These are phyloP conservation scores for Ferrisia virgata DNA, from an alignment of 2,888 invertebrate genomes.

Conservation along the genomic window DNA sequence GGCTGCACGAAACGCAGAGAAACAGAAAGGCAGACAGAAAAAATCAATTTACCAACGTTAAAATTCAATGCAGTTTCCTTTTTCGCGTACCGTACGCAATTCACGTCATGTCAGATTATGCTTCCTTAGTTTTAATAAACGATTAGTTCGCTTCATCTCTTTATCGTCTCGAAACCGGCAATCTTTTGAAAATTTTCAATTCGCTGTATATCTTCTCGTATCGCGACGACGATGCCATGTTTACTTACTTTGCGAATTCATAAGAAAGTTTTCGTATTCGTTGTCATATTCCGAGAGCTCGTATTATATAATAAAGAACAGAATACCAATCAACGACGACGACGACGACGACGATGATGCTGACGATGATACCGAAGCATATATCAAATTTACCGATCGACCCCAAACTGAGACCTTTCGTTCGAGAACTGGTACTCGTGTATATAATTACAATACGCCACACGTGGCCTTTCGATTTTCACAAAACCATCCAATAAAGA, in stretches of 20 bases:
- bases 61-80: background rate
- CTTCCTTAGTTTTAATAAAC: slow-evolving; percentile 9
- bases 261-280: background rate
- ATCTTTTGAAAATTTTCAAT: slow-evolving; percentile 4
- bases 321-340: background rate
- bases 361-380: no score
- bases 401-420: background rate
- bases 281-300: background rate
- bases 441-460: background rate
- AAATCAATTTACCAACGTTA: background rate
- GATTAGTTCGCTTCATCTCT: background rate
- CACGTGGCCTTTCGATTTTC: background rate
- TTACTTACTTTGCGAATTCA: background rate
- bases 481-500: background rate
- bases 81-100: background rate
- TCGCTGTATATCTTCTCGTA: background rate
- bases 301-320: background rate
- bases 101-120: slow-evolving; percentile 16
- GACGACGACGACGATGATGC: no score
- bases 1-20: no score
- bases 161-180: background rate
- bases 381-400: background rate
- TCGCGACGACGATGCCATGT: background rate
- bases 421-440: background rate
- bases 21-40: background rate